These are phyloP conservation scores for Alloplasta piceator DNA, from an alignment of 2,888 invertebrate species.

Conservation along the genomic window DNA sequence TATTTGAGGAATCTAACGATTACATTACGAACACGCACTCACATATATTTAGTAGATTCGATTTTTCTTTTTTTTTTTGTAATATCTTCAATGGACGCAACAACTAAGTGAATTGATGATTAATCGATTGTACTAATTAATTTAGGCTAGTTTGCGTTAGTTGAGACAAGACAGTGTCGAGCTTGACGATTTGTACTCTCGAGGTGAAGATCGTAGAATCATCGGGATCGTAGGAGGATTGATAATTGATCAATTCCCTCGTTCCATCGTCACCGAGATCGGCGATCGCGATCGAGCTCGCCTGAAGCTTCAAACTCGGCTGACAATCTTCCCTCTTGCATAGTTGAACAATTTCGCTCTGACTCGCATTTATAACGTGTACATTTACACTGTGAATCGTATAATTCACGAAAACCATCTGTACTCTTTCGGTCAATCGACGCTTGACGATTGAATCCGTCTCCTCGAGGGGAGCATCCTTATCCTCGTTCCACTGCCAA, in stretches of 20 bases:
- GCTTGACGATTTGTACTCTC: constrained; percentile 78
- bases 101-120: constrained; percentile 4
- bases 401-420: constrained; percentile 91
- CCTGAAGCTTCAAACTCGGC: constrained; percentile 90
- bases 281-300: constrained; percentile 88
- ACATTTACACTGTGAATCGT: constrained; percentile 84
- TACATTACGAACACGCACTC: constrained; percentile 5
- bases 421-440: constrained; percentile 88
- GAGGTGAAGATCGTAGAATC: constrained; percentile 72
- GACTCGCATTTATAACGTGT: constrained; percentile 91
- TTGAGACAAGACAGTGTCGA: constrained; percentile 71
- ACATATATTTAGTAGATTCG: constrained; percentile 10
- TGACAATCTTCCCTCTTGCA: constrained; percentile 88
- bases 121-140: not conserved
- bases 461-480: constrained; percentile 39
- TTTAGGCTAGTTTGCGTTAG: constrained; percentile 42
- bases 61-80: constrained; percentile 13
- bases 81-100: not conserved
- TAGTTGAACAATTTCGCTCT: constrained; percentile 90
- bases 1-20: constrained; percentile 20
- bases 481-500: constrained; percentile 89
- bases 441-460: constrained; percentile 67
- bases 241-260: constrained; percentile 91
- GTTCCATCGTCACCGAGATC: constrained; percentile 91
- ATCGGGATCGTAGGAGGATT: constrained; percentile 75